Evolutionary conservation across 2,888 invertebrate genomes (phyloP), one percentile per base, ranked within the genome.

Genomic region (Pterobdella sp.): DNA sequence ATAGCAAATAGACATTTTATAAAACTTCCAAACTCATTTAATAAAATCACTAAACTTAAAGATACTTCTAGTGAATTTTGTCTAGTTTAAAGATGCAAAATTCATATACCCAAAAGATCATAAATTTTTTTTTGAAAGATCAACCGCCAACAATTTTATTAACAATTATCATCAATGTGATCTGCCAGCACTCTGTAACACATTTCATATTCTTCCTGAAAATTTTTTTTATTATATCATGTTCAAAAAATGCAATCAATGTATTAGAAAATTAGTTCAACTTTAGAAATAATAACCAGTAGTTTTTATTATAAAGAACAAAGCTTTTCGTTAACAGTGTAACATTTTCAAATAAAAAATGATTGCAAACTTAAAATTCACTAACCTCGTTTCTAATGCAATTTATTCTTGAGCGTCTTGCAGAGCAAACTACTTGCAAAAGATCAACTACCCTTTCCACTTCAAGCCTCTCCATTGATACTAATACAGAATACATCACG

Each of bases 141-240:
- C 31, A 49, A 31, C 26, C 18, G 31, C 26, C 32, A 56, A n/a
- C 26, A 42, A 42, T n/a, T n/a, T n/a, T n/a, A n/a, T 56, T 26
- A 56, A 56, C 3, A 56, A n/a, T 56, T 56, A 3, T 71, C 71
- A 26, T 71, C 71, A 2, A 71, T 32, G 71, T 71, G 36, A 18
- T 34, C n/a, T 10, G 26, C n/a, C 7, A 71, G 34, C 31, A 71
- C 60, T 63, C 52, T 26, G 36, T 63, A 36, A 63, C 71, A 71
- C 71, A 71, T 71, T 0, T 56, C 71, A 29, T 71, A 71, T 31
- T 71, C 56, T 26, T 71, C 71, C 71, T 71, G 71, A n/a, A 22
- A 22, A 22, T 22, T 22, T 14, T 42, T 42, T 42, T 42, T 7
- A n/a, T n/a, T n/a, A 42, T 42, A 22, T 42, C 22, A 22, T 7